Base-by-base conservation (phyloP, 2,888 invertebrate genomes). In the Ligdia adustata region DNA sequence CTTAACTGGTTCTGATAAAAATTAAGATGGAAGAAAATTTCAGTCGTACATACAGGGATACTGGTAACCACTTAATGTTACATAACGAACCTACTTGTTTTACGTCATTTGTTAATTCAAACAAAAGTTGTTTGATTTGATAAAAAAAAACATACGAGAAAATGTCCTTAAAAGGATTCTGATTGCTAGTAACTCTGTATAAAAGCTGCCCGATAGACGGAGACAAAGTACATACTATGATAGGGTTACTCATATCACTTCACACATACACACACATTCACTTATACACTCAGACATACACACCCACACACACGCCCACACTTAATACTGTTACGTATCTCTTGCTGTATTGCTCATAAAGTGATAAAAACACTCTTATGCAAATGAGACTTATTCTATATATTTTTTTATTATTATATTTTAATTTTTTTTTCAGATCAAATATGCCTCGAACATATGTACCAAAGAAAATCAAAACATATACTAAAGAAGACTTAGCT, bases 131-230 rank as follows among this genome's bases (percentile, higher is more conserved):
- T n/a, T n/a, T n/a, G n/a, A n/a, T n/a, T n/a, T n/a, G n/a, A n/a
- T n/a, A n/a, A n/a, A n/a, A 4, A 24, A 24, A 24, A 24, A 24
- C 24, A 24, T 24, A 24, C 24, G 9, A 24, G n/a, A n/a, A 24
- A 24, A 24, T 24, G 24, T 24, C 24, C 24, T 24, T 24, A 24
- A 24, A 24, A 24, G 1, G 24, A 24, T 24, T 24, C 24, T 24
- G 24, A 24, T 24, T 24, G 9, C 24, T 24, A 24, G 24, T 24
- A 24, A 24, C 24, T 24, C 24, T 24, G 24, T 24, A 4, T 24
- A 24, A 24, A 24, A 24, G 24, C 24, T 24, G 24, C 24, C 24
- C 24, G 24, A 24, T 24, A 24, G 24, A 24, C n/a, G 24, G 24
- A 24, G 5, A 24, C 24, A 24, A 24, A 24, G 24, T 24, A 24